A percentile compares a stretch with the other conserved stretches of the same genome.
Evolutionary conservation across 2,888 invertebrate species (phyloP).

Genomic region (Ecliptopera silaceata): DNA sequence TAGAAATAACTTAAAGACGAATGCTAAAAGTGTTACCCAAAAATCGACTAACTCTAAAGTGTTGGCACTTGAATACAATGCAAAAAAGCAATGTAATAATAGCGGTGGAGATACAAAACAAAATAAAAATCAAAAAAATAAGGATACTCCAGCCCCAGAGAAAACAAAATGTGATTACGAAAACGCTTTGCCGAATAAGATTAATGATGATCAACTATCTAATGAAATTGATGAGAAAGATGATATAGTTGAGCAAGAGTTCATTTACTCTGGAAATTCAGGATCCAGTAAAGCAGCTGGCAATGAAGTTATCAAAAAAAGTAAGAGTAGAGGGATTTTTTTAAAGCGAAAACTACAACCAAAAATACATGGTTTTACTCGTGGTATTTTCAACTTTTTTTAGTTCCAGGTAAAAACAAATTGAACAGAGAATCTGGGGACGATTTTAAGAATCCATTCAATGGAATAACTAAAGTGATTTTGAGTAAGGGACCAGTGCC

Average conservation of each 20-base stretch:
- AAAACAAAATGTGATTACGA: not conserved
- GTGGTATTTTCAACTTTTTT: no score
- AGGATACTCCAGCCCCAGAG: not conserved
- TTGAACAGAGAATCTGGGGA: constrained; percentile 15
- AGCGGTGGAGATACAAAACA: constrained; percentile 18
- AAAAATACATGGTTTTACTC: no score
- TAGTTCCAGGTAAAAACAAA: constrained; percentile 10
- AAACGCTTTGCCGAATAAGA: not conserved
- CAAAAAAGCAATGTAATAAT: constrained; percentile 12
- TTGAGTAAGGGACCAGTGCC: constrained; percentile 42
- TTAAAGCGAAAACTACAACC: no score
- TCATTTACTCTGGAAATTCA: constrained; percentile 34
- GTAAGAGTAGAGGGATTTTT: constrained; percentile 3
- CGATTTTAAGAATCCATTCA: constrained; percentile 38
- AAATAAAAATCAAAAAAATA: constrained; percentile 7
- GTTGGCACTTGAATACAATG: constrained; percentile 9
- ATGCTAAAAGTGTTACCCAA: constrained; percentile 19
- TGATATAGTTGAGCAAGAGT: constrained; percentile 14
- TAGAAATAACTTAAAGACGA: constrained; percentile 25
- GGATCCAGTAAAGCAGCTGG: constrained; percentile 36
- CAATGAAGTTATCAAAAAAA: constrained; percentile 18
- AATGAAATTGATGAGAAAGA: constrained; percentile 4
- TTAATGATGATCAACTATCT: not conserved
- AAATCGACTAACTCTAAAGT: constrained; percentile 21
- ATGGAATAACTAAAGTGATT: constrained; percentile 51